Percentiles rank a stretch among this genome's conserved stretches.
These are phyloP conservation scores for Datnioides undecimradiatus DNA, from an alignment of 2,113 vertebrate species.

Conservation along the genomic window DNA sequence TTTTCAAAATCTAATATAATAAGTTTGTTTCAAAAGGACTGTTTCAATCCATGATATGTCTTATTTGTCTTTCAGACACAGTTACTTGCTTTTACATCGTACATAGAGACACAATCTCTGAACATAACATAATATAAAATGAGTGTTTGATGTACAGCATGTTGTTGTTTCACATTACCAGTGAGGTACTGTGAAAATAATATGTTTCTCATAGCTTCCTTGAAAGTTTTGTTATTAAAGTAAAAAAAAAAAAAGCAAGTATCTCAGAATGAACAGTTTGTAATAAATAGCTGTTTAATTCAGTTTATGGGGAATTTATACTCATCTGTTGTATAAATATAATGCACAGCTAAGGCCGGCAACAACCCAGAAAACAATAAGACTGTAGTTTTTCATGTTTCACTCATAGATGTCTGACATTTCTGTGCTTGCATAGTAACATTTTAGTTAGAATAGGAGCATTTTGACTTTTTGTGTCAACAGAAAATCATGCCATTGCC, in stretches of 20 bases:
- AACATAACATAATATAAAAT: background rate
- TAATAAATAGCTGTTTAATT: too few species aligned
- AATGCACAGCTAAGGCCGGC: too few species aligned
- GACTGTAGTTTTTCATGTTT: too few species aligned
- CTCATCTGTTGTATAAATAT: too few species aligned
- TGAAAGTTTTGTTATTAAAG: too few species aligned
- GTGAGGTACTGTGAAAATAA: background rate
- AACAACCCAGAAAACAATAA: too few species aligned
- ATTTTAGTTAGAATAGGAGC: background rate
- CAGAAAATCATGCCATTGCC: too few species aligned
- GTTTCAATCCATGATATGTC: too few species aligned
- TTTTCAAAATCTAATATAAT: too few species aligned
- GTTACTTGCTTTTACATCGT: background rate
- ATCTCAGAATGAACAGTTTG: background rate
- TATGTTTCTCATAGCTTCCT: background rate
- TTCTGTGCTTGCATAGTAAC: background rate
- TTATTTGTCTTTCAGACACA: background rate
- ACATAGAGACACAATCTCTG: background rate
- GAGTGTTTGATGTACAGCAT: background rate
- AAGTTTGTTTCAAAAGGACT: too few species aligned
- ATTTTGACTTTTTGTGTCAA: background rate
- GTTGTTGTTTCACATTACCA: background rate
- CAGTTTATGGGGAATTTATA: background rate
- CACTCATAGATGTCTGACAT: background rate
- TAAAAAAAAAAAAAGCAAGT: background rate